Evolutionary conservation across 2,888 invertebrate species (phyloP).

Genomic region (Pediacus dermestoides): DNA sequence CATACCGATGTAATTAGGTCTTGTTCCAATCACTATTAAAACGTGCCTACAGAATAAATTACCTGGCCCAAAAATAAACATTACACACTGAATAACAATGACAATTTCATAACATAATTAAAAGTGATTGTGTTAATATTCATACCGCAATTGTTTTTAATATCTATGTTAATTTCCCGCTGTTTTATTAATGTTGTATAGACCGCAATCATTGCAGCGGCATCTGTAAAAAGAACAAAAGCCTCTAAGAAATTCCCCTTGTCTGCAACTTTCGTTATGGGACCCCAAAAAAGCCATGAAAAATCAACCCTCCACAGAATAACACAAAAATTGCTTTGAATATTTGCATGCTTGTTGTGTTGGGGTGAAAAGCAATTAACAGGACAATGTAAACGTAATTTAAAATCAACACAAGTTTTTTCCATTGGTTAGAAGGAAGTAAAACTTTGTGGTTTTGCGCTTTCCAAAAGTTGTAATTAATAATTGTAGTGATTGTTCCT

Average conservation of each 20-base stretch:
- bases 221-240: conserved; percentile 13
- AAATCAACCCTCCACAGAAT: conserved; percentile 1
- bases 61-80: too few relatives aligned
- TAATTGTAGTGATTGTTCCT: too few relatives aligned
- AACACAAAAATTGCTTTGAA: conserved; percentile 1
- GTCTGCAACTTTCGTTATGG: conserved; percentile 5
- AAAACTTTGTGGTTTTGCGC: too few relatives aligned
- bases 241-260: conserved; percentile 2
- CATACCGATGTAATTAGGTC: too few relatives aligned
- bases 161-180: conserved; percentile 28
- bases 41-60: too few relatives aligned
- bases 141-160: conserved; percentile 27
- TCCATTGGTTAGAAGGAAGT: too few relatives aligned
- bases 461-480: too few relatives aligned
- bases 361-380: too few relatives aligned
- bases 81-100: too few relatives aligned
- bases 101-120: conserved; percentile 1
- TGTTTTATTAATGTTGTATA: conserved; percentile 4
- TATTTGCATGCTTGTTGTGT: neutral
- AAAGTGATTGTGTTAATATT: neutral
- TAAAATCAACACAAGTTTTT: too few relatives aligned
- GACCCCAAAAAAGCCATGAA: neutral
- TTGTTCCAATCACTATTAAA: too few relatives aligned
- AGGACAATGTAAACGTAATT: too few relatives aligned
- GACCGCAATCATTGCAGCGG: conserved; percentile 24